Evolutionary conservation across 2,113 vertebrate species (phyloP), one percentile per base, ranked within the genome.

Genomic region (Psophia crepitans): DNA sequence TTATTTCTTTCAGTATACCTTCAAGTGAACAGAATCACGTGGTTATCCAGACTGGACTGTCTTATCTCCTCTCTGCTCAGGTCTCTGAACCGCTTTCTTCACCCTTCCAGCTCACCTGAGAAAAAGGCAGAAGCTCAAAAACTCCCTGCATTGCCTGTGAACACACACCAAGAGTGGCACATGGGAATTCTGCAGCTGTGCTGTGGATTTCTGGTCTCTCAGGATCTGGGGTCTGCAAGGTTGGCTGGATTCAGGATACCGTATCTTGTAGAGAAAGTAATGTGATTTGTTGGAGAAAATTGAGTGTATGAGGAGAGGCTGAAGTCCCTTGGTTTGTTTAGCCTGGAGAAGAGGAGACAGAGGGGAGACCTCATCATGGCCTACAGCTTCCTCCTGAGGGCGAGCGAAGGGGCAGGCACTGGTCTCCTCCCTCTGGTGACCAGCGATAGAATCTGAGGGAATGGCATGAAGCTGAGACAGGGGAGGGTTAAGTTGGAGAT

Each of bases 121-220:
- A 75, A 81, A 94, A 90, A 18, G 32, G 18, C 6, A 84, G 13
- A 78, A 80, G 8, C 27, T 39, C 64, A 78, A 94, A 86, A 58
- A 27, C 26, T 35, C 32, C 9, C 17, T 70, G 9, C 61, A 4
- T 11, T 70, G 26, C 11, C 21, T 84, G 22, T 49, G 37, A 90
- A 61, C 17, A 44, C 13, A 19, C 5, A 46, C 19, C 0, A 1
- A 30, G 46, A 37, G 20, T 16, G 18, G 22, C 37, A 63, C 3
- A 0, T 44, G 54, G 51, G 14, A 64, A 51, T 12, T 43, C 58
- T 53, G 22, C 51, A 30, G 12, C 20, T 80, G 32, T 58, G 33
- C 77, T 76, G 9, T 32, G 65, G 61, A 43, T 92, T 84, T 84
- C 56, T 64, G 39, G 27, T 79, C 17, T 82, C 33, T 56, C 3